Conservation (phyloP, 2,888 invertebrate species). For the Argynnis bischoffii region DNA sequence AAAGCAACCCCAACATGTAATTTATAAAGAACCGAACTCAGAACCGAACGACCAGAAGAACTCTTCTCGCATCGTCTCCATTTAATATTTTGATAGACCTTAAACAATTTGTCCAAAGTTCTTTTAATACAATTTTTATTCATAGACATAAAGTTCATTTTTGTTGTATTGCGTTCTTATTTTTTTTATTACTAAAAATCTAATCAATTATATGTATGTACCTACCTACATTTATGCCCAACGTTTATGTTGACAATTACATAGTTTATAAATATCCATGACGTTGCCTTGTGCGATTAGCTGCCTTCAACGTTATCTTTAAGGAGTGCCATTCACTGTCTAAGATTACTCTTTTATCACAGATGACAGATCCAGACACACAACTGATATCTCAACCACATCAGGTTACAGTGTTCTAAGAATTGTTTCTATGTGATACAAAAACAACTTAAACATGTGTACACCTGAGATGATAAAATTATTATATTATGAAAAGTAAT, state of each 20-base stretch:
- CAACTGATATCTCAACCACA: conserved; percentile 23
- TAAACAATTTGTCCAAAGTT: too few species aligned
- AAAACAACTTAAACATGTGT: conserved; percentile 8
- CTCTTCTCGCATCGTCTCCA: too few species aligned
- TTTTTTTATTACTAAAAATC: neutral
- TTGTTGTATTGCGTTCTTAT: neutral
- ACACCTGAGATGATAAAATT: neutral
- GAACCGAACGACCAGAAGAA: too few species aligned
- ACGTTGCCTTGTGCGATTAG: conserved; percentile 42
- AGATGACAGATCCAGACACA: conserved; percentile 30
- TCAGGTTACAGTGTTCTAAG: conserved; percentile 24
- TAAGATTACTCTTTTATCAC: conserved; percentile 25
- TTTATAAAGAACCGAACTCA: too few species aligned
- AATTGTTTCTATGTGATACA: conserved; percentile 35
- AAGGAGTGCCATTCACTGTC: conserved; percentile 51
- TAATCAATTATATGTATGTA: too few species aligned
- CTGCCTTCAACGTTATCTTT: conserved; percentile 50
- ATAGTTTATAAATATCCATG: conserved; percentile 53
- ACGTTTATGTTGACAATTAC: conserved; percentile 41
- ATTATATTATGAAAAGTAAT: neutral
- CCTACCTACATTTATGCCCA: conserved; percentile 13
- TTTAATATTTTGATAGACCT: too few species aligned
- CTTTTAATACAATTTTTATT: too few species aligned
- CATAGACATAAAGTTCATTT: neutral
- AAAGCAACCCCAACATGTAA: too few species aligned